Base-by-base conservation (phyloP, 1,140 invertebrate species). In the Dolichoris vasculosae region DNA sequence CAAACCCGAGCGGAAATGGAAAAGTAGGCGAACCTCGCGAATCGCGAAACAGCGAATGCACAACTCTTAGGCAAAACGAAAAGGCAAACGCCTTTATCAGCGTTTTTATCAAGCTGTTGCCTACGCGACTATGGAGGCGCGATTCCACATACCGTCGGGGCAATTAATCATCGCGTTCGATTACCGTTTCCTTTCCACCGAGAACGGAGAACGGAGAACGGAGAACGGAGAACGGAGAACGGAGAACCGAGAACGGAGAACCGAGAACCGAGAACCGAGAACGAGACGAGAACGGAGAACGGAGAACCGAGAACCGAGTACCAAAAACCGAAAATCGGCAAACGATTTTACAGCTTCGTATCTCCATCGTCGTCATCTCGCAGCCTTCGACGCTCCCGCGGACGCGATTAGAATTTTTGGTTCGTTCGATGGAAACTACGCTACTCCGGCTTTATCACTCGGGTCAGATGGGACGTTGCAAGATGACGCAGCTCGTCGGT, bases 391-490 rank as follows among this genome's bases (percentile, higher is more conserved):
- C 3, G 23, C 26, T 11, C 32, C 11, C 32, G 20, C 23, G 46
- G 40, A 78, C 82, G 30, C 59, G 40, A 84, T 55, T 78, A 78
- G 75, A 83, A 78, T 84, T 78, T 76, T 46, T 76, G n/a, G 55
- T n/a, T 6, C 40, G n/a, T 30, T 30, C 51, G 82, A 64, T 32
- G 51, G 23, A 75, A 32, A 30, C 30, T 40, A 32, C 63, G 26
- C n/a, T n/a, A 4, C 23, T 59, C 23, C 2, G 23, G 6, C 32
- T n/a, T n/a, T n/a, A n/a, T n/a, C n/a, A n/a, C n/a, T n/a, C 30
- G 11, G 30, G 11, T 2, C 30, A 1, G 23, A 38, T n/a, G 26
- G 9, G 51, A 69, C 38, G 26, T 75, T 15, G 11, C 32, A 35
- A 55, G 80, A 71, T 82, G 51, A 64, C 71, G 35, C 71, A 35